Base-by-base conservation (phyloP, 2,797 vertebrate species). In the Rhinichthys osculus region DNA sequence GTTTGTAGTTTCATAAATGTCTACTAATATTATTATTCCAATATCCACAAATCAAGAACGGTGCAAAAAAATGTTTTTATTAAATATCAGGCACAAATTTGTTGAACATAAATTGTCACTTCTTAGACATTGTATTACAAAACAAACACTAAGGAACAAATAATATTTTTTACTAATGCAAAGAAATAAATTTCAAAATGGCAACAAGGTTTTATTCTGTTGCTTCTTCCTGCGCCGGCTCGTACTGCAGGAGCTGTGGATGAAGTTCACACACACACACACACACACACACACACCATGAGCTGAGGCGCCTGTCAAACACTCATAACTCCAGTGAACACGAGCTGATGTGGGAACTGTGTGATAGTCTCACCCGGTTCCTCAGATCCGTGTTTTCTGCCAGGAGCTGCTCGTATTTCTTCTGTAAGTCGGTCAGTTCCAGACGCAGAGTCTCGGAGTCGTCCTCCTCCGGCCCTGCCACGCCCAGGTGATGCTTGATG, bases 341-440 rank as follows among this genome's bases (percentile, higher is more conserved):
- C 14, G 0, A 52, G 14, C 50, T 14, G 47, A 50, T 17, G 10
- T 54, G 35, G 0, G 2, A 0, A 0, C 7, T 11, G 19, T 23
- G 27, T 47, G 16, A 14, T 1, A 14, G 14, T 50, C 92, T 95
- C 94, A 99, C 98, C 96, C 94, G 96, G 87, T 93, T 94, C 91
- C 94, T 97, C 87, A 99, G 96, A 84, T 96, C 97, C 92, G 95
- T 95, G 92, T 99, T 99, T 91, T 99, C 98, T 93, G 97, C 96
- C 93, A 96, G 66, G 73, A 98, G 94, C 88, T 95, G 93, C 90
- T 97, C 96, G 17, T 94, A 98, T 92, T 97, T 99, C 91, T 97
- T 96, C 87, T 97, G 97, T 82, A 98, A 95, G 82, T 98, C 96
- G 66, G 95, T 93, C 84, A 98, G 91, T 91, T 99, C 97, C 91